phyloP scores from a whole-genome alignment of 2,888 invertebrate species.

The Odontothrips loti region DNA sequence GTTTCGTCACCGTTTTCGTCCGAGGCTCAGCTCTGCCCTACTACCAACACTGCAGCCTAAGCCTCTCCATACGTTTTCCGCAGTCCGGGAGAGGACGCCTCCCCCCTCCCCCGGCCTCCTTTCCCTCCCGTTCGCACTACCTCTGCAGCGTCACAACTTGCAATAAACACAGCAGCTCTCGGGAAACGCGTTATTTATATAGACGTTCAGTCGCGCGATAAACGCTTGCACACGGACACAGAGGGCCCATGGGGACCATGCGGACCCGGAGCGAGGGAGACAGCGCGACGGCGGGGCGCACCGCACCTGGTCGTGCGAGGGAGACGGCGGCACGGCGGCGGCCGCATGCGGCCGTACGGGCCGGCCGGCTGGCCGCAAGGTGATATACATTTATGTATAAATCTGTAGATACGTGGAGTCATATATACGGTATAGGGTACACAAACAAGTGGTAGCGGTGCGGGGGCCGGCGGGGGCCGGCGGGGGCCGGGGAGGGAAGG shows the following conservation, averaged over 20 bases:
- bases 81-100: too few relatives aligned
- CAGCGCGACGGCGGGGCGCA: not conserved
- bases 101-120: too few relatives aligned
- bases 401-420: slow-evolving; percentile 15
- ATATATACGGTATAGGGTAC: slow-evolving; percentile 16
- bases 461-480: too few relatives aligned
- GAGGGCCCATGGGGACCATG: not conserved
- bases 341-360: not conserved
- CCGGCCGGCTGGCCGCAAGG: not conserved
- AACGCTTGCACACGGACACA: not conserved
- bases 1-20: not conserved
- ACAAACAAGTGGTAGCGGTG: not conserved
- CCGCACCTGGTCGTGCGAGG: too few relatives aligned
- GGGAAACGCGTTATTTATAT: slow-evolving; percentile 1
- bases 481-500: too few relatives aligned
- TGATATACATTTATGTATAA: slow-evolving; percentile 25
- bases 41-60: too few relatives aligned
- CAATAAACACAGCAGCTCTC: slow-evolving; percentile 1
- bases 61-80: too few relatives aligned
- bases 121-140: not conserved
- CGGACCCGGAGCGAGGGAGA: not conserved
- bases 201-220: not conserved
- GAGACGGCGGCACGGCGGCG: not conserved
- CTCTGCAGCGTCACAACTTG: not conserved
- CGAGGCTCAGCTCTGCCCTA: not conserved